Percentiles rank a stretch among this genome's conserved stretches.
Conservation (phyloP, 2,113 vertebrate species). For the Dasyprocta punctata region DNA sequence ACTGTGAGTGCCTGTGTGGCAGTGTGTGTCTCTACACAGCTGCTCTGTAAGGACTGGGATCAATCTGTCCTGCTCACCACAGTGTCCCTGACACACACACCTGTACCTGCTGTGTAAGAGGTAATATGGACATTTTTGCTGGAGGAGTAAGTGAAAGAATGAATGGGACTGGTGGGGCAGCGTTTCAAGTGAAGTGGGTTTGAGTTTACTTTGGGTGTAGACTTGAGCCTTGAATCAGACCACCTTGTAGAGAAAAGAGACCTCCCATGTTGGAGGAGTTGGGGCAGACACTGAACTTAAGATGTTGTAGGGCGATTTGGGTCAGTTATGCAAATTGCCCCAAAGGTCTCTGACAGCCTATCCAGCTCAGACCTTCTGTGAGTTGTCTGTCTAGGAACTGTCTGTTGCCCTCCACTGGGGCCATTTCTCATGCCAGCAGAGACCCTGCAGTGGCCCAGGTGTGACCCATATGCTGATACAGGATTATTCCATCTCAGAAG, state of each 20-base stretch:
- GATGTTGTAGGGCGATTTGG: neutral
- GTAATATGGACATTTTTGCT: neutral
- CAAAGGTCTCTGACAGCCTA: neutral
- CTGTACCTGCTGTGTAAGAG: neutral
- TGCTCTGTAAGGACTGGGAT: neutral
- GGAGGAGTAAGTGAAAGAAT: neutral
- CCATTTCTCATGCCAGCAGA: slow-evolving; percentile 3
- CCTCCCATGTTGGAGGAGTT: neutral
- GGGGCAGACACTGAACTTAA: neutral
- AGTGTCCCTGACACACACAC: neutral
- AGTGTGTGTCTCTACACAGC: neutral
- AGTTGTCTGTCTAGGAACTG: neutral
- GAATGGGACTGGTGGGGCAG: neutral
- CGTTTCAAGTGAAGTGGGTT: neutral
- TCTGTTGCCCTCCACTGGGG: neutral
- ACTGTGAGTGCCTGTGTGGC: neutral
- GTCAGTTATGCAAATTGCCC: neutral
- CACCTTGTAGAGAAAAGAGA: neutral
- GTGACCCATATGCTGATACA: slow-evolving; percentile 14
- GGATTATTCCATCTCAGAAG: neutral
- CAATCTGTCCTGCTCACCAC: neutral
- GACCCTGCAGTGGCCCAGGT: neutral
- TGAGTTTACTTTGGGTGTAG: neutral
- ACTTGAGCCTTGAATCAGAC: neutral
- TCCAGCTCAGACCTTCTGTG: neutral